phyloP scores from a whole-genome alignment of 2,888 invertebrate species.

The Monochamus alternatus region DNA sequence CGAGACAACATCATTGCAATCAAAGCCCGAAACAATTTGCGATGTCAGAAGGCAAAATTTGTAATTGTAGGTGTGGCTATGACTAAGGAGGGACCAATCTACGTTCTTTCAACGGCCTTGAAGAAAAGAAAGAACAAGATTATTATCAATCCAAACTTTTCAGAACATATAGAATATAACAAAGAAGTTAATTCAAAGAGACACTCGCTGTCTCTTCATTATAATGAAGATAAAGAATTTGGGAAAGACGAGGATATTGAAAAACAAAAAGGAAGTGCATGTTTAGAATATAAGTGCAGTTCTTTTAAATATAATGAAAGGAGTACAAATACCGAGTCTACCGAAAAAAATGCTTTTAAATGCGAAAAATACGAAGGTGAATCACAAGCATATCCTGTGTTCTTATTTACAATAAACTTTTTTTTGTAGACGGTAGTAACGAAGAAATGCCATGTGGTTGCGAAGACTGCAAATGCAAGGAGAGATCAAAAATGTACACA shows the following conservation, averaged over 20 bases:
- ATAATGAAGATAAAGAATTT: not conserved
- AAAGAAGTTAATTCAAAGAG: not conserved
- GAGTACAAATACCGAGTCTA: not conserved
- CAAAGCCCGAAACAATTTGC: conserved; percentile 38
- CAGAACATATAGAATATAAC: not conserved
- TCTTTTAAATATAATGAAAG: not conserved
- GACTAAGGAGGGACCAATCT: conserved; percentile 57
- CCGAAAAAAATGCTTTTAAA: not conserved
- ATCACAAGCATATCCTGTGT: not conserved
- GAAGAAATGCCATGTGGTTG: conserved; percentile 34
- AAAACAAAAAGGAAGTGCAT: not conserved
- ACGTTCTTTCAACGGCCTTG: conserved; percentile 51
- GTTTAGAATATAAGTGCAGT: not conserved
- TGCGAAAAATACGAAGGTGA: not conserved
- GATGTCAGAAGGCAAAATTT: conserved; percentile 31
- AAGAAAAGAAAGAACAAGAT: conserved; percentile 23
- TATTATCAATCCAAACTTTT: not conserved
- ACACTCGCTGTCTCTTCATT: not conserved
- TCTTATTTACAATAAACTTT: not conserved
- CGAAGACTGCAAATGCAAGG: conserved; percentile 42
- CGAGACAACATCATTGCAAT: conserved; percentile 48
- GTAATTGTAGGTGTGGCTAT: conserved; percentile 55
- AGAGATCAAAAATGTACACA: conserved; percentile 36
- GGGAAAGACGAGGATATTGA: not conserved
- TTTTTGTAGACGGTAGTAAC: conserved; percentile 9